These are phyloP conservation scores for Mimas tiliae DNA, from an alignment of 2,888 invertebrate genomes.

Conservation along the genomic window DNA sequence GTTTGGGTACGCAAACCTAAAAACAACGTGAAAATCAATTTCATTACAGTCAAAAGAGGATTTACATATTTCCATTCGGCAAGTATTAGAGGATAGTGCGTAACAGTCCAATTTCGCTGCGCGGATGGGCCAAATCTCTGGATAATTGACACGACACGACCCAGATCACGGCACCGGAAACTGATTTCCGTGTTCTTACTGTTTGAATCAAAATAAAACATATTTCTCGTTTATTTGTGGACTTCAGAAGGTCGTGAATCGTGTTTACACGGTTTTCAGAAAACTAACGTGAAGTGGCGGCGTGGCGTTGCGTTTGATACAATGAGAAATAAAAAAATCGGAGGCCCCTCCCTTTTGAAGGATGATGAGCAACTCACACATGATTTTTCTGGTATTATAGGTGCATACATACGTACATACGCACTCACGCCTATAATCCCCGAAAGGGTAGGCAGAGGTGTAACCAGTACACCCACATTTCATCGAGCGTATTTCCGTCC, in stretches of 20 bases:
- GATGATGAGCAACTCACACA: too few relatives aligned
- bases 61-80: slow-evolving; percentile 9
- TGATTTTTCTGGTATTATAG: too few relatives aligned
- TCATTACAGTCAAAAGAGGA: slow-evolving; percentile 6
- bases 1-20: not conserved
- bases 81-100: slow-evolving; percentile 4
- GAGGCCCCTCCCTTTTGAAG: too few relatives aligned
- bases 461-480: too few relatives aligned
- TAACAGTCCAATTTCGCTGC: slow-evolving; percentile 9
- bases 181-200: slow-evolving; percentile 21
- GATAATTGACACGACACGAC: slow-evolving; percentile 21
- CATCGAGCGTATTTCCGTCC: too few relatives aligned
- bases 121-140: slow-evolving; percentile 20
- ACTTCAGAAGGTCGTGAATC: not conserved
- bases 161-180: slow-evolving; percentile 21
- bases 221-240: not conserved
- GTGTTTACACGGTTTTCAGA: too few relatives aligned
- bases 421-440: too few relatives aligned
- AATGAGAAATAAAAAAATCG: too few relatives aligned
- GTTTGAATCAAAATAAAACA: slow-evolving; percentile 10
- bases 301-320: too few relatives aligned
- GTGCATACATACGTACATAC: too few relatives aligned
- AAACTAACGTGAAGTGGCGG: too few relatives aligned
- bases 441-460: too few relatives aligned
- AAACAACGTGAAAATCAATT: not conserved